Percentiles rank a stretch among this genome's conserved stretches.
phyloP scores from a whole-genome alignment of 2,888 invertebrate species.

The Laothoe populi region DNA sequence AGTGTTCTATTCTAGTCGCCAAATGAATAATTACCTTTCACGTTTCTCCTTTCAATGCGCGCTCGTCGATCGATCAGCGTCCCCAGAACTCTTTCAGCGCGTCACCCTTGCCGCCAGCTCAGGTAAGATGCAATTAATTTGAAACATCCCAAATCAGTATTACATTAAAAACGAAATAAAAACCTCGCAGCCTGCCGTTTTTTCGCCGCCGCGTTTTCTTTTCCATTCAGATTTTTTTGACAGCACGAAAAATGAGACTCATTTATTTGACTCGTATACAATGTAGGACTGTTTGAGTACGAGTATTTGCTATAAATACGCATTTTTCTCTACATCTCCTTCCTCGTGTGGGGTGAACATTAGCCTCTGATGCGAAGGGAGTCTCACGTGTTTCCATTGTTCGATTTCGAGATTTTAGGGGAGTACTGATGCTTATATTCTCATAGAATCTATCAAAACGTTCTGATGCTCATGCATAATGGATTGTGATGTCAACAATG shows the following conservation, averaged over 20 bases:
- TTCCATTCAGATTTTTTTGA: constrained; percentile 85
- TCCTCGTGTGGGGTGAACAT: constrained; percentile 82
- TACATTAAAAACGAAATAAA: constrained; percentile 83
- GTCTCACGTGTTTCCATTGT: constrained; percentile 81
- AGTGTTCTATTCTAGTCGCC: constrained; percentile 84
- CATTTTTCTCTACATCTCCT: constrained; percentile 84
- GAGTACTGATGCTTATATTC: constrained; percentile 79
- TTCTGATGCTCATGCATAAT: constrained; percentile 79
- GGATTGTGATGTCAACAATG: constrained; percentile 75
- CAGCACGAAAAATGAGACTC: constrained; percentile 84
- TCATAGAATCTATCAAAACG: constrained; percentile 82
- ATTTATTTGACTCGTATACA: constrained; percentile 86
- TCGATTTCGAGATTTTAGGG: constrained; percentile 82
- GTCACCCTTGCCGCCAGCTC: constrained; percentile 79
- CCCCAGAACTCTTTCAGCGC: constrained; percentile 82
- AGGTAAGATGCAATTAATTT: constrained; percentile 84
- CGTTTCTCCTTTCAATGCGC: constrained; percentile 83
- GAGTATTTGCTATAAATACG: constrained; percentile 86
- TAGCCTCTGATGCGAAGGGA: constrained; percentile 77
- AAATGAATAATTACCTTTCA: constrained; percentile 85
- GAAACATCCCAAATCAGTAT: constrained; percentile 84
- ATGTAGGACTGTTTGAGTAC: constrained; percentile 86
- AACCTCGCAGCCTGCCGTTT: constrained; percentile 77
- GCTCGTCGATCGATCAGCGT: constrained; percentile 81
- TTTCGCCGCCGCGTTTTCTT: constrained; percentile 81